A percentile compares a stretch with the other conserved stretches of the same genome.
phyloP scores from a whole-genome alignment of 2,113 vertebrate genomes.

The Eleginops maclovinus region DNA sequence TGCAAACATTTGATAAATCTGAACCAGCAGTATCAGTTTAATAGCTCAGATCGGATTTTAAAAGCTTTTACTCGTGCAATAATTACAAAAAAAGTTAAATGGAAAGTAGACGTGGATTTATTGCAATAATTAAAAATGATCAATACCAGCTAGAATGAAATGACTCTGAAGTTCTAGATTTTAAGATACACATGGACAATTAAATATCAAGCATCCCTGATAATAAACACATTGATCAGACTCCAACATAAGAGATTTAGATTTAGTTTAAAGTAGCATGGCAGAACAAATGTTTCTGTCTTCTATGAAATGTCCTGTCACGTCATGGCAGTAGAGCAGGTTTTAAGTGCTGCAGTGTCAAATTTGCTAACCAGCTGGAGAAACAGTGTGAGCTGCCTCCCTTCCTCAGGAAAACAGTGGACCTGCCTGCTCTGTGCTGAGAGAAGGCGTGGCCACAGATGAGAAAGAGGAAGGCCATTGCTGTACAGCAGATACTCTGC shows the following conservation, averaged over 20 bases:
- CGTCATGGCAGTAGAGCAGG: neutral
- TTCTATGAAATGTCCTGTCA: neutral
- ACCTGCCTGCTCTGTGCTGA: neutral
- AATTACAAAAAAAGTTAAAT: too few relatives aligned
- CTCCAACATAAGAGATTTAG: too few relatives aligned
- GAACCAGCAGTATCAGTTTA: rapidly evolving
- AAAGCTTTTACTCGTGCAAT: neutral
- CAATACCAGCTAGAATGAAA: neutral
- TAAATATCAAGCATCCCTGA: neutral
- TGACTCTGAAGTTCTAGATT: neutral
- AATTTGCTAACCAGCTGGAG: constrained; percentile 3
- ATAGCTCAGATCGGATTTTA: neutral
- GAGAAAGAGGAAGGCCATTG: neutral
- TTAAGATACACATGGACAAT: neutral
- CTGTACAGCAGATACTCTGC: neutral
- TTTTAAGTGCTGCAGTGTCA: neutral
- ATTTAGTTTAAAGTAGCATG: too few relatives aligned
- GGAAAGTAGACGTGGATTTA: neutral
- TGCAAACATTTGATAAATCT: neutral
- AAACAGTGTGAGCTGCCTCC: constrained; percentile 1
- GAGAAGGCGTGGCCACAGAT: constrained; percentile 43
- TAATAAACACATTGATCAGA: neutral
- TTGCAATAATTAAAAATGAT: neutral
- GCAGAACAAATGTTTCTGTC: neutral
- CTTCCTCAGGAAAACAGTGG: neutral